Percentiles rank a stretch among this genome's conserved stretches.
These are phyloP conservation scores for Meleagris gallopavo DNA, from an alignment of 2,113 vertebrate genomes.

Conservation along the genomic window DNA sequence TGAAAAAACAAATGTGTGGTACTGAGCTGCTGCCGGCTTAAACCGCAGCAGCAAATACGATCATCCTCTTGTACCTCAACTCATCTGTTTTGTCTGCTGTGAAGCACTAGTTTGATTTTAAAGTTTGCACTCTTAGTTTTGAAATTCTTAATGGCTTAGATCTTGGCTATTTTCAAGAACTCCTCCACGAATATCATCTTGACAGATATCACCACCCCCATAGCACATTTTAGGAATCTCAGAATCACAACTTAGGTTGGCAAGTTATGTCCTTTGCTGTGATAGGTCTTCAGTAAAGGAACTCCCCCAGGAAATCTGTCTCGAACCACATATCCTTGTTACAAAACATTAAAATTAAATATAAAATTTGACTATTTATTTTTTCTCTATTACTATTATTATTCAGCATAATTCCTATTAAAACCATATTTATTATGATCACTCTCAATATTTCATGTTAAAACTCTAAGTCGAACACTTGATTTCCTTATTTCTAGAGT, in stretches of 20 bases:
- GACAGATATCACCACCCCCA: slow-evolving; percentile 58
- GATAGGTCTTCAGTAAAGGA: slow-evolving; percentile 56
- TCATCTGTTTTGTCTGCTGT: slow-evolving; percentile 17
- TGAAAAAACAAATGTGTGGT: too few species aligned
- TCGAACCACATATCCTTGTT: neutral
- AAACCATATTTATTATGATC: neutral
- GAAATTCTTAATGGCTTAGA: slow-evolving; percentile 41
- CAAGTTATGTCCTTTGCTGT: slow-evolving; percentile 56
- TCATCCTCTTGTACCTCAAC: neutral
- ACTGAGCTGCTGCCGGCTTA: too few species aligned
- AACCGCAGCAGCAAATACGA: neutral
- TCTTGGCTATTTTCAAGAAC: slow-evolving; percentile 55
- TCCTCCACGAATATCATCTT: slow-evolving; percentile 65
- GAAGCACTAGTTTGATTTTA: slow-evolving; percentile 45
- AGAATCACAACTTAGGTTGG: slow-evolving; percentile 49
- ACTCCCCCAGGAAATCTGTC: slow-evolving; percentile 63
- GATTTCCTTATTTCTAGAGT: neutral
- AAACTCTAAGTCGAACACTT: neutral
- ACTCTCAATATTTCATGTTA: neutral
- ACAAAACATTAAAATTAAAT: slow-evolving; percentile 5
- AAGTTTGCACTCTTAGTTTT: slow-evolving; percentile 45
- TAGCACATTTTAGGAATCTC: slow-evolving; percentile 61
- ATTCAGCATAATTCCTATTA: neutral
- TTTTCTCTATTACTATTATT: neutral
- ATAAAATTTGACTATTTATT: neutral